Base-by-base conservation (phyloP, 2,888 invertebrate species). In the Listrodromus nycthemerus region DNA sequence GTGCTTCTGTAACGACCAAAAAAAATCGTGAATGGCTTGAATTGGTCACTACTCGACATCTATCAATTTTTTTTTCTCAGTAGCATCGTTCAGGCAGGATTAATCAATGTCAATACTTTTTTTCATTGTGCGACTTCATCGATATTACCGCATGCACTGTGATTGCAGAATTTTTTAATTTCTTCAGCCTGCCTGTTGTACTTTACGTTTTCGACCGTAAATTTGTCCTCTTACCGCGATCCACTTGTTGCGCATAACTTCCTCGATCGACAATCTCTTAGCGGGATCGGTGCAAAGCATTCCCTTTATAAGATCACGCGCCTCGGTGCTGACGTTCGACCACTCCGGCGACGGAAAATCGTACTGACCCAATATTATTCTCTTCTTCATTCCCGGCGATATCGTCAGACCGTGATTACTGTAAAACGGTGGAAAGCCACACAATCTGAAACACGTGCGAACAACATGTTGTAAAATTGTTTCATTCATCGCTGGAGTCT, bases 371-470 rank as follows among this genome's bases (percentile, higher is more conserved):
- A 98, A 96, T 88, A 99, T 95, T 90, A 99, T 99, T 84, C 98
- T 95, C 93, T 97, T 98, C 93, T 99, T 99, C 99, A 99, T 99
- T 5, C 99, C 99, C 0, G 99, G 99, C 0, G 99, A 99, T 93
- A 99, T 99, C 50, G 99, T 98, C 74, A 98, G 95, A 0, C 99
- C 99, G 91, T 99, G 98, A 93, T 98, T 98, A 91, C 99, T 99
- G 94, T 99, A 99, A 94, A 99, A 99, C 0, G 99, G 99, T 8
- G 99, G 99, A 94, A 99, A 99, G 0, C 99, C 99, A 93, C 99
- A 99, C 84, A 99, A 95, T 88, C 95, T 95, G 87, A 58, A 90
- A 79, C 24, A 58, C 58, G 27, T 5, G 30, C 41, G 4, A 37
- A 52, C 52, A 16, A 50, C 41, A 73, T 74, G 27, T 71, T 58